These are phyloP conservation scores for Perdita meconis DNA, from an alignment of 2,888 invertebrate genomes.

Conservation along the genomic window DNA sequence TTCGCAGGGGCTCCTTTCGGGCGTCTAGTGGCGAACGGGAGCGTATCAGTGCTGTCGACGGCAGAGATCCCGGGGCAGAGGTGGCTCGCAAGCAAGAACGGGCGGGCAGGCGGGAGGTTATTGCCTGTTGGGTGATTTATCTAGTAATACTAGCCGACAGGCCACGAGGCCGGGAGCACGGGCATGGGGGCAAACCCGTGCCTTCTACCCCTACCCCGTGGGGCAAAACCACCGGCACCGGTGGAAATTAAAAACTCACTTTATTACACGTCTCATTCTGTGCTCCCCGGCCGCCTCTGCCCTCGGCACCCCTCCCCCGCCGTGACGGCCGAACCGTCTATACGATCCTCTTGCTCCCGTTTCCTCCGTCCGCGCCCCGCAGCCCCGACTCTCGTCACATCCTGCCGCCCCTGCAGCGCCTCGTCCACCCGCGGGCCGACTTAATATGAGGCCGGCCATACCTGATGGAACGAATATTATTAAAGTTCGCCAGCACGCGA, in stretches of 20 bases:
- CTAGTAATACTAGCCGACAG: constrained; percentile 84
- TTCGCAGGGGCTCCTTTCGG: constrained; percentile 18
- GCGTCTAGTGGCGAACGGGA: constrained; percentile 30
- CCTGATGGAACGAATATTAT: constrained; percentile 84
- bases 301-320: constrained; percentile 33
- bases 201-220: constrained; percentile 73
- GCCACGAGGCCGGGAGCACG: constrained; percentile 75
- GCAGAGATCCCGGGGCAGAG: constrained; percentile 65
- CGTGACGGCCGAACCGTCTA: constrained; percentile 46
- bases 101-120: constrained; percentile 78
- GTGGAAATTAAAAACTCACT: constrained; percentile 84
- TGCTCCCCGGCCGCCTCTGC: constrained; percentile 55
- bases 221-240: constrained; percentile 78
- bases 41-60: constrained; percentile 64
- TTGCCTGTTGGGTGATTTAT: constrained; percentile 84
- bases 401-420: constrained; percentile 63
- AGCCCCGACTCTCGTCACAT: constrained; percentile 55
- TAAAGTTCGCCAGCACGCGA: constrained; percentile 83
- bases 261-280: constrained; percentile 84
- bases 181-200: constrained; percentile 71
- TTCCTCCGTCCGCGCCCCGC: constrained; percentile 29
- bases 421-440: constrained; percentile 75
- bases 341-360: constrained; percentile 52
- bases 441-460: constrained; percentile 82
- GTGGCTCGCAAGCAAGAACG: constrained; percentile 66